These are phyloP conservation scores for Dissostichus mawsoni DNA, from an alignment of 2,113 vertebrate species.

Conservation along the genomic window DNA sequence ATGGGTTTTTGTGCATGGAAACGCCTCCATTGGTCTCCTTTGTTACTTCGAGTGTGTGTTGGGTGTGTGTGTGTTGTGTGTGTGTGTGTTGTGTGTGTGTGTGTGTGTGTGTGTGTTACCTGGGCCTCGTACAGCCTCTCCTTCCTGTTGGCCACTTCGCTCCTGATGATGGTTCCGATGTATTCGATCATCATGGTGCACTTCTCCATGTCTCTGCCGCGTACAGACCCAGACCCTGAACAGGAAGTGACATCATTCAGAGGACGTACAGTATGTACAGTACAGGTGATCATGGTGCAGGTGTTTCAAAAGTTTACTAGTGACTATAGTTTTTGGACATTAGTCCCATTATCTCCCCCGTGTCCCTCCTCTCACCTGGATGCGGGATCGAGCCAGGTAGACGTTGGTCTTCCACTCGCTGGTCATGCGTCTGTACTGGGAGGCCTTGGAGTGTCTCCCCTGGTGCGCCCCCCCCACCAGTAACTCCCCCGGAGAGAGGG, in stretches of 20 bases:
- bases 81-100: no score
- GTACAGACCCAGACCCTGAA: constrained; percentile 94
- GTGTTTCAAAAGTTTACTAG: no score
- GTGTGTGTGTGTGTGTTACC: constrained; percentile 75
- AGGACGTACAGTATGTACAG: no score
- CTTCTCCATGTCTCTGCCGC: constrained; percentile 98
- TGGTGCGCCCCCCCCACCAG: constrained; percentile 87
- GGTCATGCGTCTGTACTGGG: constrained; percentile 97
- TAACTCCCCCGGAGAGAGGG: constrained; percentile 71
- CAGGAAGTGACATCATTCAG: no score
- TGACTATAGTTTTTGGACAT: no score
- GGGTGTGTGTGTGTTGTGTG: no score
- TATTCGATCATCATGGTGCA: constrained; percentile 99
- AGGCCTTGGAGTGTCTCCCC: constrained; percentile 97
- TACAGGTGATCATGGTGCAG: no score
- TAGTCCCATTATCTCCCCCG: no score
- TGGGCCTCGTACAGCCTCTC: constrained; percentile 97
- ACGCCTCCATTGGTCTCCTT: no score
- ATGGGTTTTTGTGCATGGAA: no score
- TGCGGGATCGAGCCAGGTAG: constrained; percentile 95
- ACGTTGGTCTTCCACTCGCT: constrained; percentile 98
- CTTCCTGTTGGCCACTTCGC: constrained; percentile 96
- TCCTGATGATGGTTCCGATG: constrained; percentile 97
- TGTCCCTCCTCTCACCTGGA: constrained; percentile 85
- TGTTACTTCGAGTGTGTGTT: no score